These are phyloP conservation scores for Pavo muticus DNA, from an alignment of 2,113 vertebrate species.

Conservation along the genomic window DNA sequence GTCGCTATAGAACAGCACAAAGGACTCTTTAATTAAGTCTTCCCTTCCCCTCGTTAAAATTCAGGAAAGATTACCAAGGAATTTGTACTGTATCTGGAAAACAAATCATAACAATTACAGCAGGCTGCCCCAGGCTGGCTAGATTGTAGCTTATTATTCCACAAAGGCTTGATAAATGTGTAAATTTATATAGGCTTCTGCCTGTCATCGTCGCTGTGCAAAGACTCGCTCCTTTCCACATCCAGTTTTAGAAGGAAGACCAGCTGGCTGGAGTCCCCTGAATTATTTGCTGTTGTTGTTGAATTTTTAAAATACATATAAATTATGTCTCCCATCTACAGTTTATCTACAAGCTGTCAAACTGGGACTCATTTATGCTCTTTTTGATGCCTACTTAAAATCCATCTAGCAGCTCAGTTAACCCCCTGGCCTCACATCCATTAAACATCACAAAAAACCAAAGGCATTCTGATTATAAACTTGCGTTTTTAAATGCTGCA, in stretches of 20 bases:
- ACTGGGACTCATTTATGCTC: constrained; percentile 46
- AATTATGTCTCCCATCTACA: constrained; percentile 65
- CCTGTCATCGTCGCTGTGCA: background rate
- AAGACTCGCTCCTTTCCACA: constrained; percentile 9
- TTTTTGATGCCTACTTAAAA: constrained; percentile 61
- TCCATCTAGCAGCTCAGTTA: background rate
- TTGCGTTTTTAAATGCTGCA: background rate
- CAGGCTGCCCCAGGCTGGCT: constrained; percentile 53
- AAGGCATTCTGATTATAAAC: background rate
- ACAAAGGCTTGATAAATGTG: constrained; percentile 52
- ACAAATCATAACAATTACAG: constrained; percentile 76
- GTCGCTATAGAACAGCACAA: constrained; percentile 40
- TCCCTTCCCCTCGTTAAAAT: constrained; percentile 77
- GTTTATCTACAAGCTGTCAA: constrained; percentile 67
- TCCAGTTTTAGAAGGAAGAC: constrained; percentile 37
- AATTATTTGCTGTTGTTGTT: constrained; percentile 57
- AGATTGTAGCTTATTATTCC: constrained; percentile 62
- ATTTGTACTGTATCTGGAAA: constrained; percentile 75
- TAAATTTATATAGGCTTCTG: constrained; percentile 41
- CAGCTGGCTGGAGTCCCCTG: constrained; percentile 10
- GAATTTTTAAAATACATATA: constrained; percentile 64
- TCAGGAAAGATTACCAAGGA: constrained; percentile 71
- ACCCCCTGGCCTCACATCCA: background rate
- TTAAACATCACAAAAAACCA: background rate
- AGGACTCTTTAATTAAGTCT: constrained; percentile 78